Percentiles rank a stretch among this genome's conserved stretches.
Evolutionary conservation across 2,888 invertebrate species (phyloP).

Genomic region (Drosophila rubida): DNA sequence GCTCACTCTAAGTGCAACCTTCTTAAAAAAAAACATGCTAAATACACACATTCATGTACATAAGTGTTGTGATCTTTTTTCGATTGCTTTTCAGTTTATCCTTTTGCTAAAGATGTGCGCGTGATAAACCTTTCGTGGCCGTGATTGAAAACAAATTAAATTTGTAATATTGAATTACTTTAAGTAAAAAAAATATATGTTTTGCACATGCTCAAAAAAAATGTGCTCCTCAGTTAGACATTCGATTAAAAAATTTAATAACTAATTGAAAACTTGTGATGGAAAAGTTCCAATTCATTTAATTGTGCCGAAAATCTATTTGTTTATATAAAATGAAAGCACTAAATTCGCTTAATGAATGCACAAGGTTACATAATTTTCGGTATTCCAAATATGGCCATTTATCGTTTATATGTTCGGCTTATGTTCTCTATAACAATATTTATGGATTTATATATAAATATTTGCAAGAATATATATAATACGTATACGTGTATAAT

Average conservation of each 20-base stretch:
- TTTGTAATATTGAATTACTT: background rate
- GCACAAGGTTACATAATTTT: conserved; percentile 22
- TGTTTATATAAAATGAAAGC: too few species aligned
- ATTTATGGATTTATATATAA: background rate
- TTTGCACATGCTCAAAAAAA: too few species aligned
- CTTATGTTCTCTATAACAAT: background rate
- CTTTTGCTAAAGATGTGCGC: background rate
- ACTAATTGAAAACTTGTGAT: background rate
- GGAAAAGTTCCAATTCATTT: too few species aligned
- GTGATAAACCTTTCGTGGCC: background rate
- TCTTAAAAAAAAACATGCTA: background rate
- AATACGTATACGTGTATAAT: conserved; percentile 2
- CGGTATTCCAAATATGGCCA: background rate
- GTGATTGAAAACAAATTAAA: background rate
- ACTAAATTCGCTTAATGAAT: conserved; percentile 2
- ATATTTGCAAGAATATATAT: background rate
- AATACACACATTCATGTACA: background rate
- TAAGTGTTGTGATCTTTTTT: background rate
- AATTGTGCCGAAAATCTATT: background rate
- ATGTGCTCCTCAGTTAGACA: background rate
- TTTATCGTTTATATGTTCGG: background rate
- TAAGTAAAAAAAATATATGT: background rate
- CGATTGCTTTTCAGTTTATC: background rate
- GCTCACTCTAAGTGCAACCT: background rate
- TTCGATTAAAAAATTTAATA: background rate